phyloP scores from a whole-genome alignment of 2,797 vertebrate genomes.

The Diplodus sargus region DNA sequence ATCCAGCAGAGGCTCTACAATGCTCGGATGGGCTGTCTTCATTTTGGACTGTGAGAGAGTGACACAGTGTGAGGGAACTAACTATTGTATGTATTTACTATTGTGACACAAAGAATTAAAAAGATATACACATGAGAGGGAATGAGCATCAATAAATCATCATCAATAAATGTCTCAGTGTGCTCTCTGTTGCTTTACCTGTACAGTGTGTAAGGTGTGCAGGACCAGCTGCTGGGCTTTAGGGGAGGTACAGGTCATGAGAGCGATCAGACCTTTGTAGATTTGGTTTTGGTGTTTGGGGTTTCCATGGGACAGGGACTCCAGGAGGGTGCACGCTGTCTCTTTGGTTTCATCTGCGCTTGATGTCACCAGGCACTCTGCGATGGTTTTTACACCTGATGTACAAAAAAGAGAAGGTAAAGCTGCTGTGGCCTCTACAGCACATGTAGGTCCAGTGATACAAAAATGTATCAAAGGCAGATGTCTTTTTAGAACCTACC shows the following conservation, averaged over 20 bases:
- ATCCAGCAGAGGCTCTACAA: slow-evolving; percentile 81
- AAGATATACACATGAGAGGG: background rate
- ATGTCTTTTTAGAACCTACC: slow-evolving; percentile 68
- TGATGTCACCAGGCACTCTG: slow-evolving; percentile 83
- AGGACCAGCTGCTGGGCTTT: slow-evolving; percentile 85
- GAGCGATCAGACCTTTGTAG: slow-evolving; percentile 85
- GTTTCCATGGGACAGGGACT: slow-evolving; percentile 83
- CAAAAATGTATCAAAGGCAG: background rate
- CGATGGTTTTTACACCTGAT: slow-evolving; percentile 83
- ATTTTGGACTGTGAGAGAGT: slow-evolving; percentile 71
- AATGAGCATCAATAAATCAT: background rate
- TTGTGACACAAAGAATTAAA: background rate
- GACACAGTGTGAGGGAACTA: background rate
- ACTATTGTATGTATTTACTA: background rate
- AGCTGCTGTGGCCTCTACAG: background rate
- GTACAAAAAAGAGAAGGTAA: background rate
- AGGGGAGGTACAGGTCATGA: slow-evolving; percentile 81
- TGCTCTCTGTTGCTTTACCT: slow-evolving; percentile 71
- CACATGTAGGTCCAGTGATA: too few species aligned
- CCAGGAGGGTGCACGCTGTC: slow-evolving; percentile 80
- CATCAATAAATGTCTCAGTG: background rate
- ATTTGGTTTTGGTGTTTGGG: slow-evolving; percentile 88
- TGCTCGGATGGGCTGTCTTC: slow-evolving; percentile 73
- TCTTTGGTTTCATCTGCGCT: slow-evolving; percentile 82
- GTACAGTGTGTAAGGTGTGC: slow-evolving; percentile 79